Evolutionary conservation across 2,888 invertebrate genomes (phyloP).

Genomic region (Stenotaenia linearis): DNA sequence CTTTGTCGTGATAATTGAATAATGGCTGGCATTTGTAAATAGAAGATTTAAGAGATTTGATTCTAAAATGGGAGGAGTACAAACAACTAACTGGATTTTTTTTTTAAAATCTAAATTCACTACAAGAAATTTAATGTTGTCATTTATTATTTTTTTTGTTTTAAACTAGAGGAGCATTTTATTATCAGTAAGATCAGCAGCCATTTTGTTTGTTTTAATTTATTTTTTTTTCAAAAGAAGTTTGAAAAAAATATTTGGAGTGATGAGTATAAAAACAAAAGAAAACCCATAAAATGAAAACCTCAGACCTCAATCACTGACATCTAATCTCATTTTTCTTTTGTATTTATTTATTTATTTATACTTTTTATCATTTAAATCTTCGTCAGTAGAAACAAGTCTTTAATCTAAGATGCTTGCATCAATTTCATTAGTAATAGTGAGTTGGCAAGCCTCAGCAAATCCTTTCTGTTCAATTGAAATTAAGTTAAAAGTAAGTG

Average conservation of each 20-base stretch:
- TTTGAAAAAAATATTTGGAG: neutral
- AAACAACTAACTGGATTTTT: conserved; percentile 14
- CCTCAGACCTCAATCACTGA: neutral
- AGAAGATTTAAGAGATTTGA: conserved; percentile 35
- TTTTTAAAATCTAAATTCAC: neutral
- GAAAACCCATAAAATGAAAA: neutral
- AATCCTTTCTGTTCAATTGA: neutral
- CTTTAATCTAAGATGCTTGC: conserved; percentile 6
- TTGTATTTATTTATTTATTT: neutral
- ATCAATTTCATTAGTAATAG: neutral
- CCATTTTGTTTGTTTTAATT: neutral
- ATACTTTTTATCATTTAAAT: neutral
- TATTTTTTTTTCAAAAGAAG: neutral
- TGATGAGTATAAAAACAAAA: conserved; percentile 18
- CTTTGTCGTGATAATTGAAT: conserved; percentile 33
- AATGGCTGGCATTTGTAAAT: conserved; percentile 35
- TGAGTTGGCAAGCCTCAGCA: conserved; percentile 12
- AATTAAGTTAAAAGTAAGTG: neutral
- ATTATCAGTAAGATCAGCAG: conserved; percentile 13
- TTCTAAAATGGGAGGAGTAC: conserved; percentile 14
- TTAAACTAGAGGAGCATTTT: conserved; percentile 15
- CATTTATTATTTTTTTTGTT: neutral
- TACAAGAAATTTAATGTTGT: neutral
- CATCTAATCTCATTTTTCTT: neutral
- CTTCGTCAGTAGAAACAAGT: conserved; percentile 9